Conservation (phyloP, 2,113 vertebrate species). For the Myotis lucifugus region DNA sequence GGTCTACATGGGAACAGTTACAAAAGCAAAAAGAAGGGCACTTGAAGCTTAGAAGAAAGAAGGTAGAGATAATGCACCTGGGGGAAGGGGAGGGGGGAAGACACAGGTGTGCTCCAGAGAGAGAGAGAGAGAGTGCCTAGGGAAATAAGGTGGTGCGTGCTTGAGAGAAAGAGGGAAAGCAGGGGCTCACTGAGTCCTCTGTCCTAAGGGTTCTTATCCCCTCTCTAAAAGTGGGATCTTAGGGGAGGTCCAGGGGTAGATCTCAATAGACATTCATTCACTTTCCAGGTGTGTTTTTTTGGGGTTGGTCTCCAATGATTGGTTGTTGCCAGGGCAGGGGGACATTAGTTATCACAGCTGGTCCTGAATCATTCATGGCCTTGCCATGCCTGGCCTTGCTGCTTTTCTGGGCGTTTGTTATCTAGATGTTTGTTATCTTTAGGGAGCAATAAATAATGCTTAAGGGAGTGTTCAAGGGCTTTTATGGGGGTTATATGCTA, state of each 20-base stretch:
- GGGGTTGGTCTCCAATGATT: background rate
- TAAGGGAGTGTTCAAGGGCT: background rate
- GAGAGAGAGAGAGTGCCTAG: background rate
- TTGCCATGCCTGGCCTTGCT: background rate
- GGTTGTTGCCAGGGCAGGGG: too few relatives aligned
- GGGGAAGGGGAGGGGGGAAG: background rate
- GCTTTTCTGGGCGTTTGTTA: background rate
- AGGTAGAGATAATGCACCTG: background rate
- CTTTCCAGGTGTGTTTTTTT: background rate
- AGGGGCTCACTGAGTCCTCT: background rate
- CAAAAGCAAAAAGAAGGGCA: background rate
- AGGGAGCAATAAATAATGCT: background rate
- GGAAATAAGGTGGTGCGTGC: background rate
- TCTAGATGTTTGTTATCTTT: too few relatives aligned
- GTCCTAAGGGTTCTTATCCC: background rate
- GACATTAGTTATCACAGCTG: background rate
- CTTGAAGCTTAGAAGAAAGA: background rate
- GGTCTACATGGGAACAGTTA: background rate
- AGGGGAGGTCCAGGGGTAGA: background rate
- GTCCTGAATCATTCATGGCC: background rate
- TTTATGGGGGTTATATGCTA: background rate
- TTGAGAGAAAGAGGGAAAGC: background rate
- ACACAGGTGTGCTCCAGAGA: too few relatives aligned
- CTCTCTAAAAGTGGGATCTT: background rate
- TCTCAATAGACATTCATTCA: background rate